These are phyloP conservation scores for Nothura maculosa DNA, from an alignment of 2,797 vertebrate genomes.

Conservation along the genomic window DNA sequence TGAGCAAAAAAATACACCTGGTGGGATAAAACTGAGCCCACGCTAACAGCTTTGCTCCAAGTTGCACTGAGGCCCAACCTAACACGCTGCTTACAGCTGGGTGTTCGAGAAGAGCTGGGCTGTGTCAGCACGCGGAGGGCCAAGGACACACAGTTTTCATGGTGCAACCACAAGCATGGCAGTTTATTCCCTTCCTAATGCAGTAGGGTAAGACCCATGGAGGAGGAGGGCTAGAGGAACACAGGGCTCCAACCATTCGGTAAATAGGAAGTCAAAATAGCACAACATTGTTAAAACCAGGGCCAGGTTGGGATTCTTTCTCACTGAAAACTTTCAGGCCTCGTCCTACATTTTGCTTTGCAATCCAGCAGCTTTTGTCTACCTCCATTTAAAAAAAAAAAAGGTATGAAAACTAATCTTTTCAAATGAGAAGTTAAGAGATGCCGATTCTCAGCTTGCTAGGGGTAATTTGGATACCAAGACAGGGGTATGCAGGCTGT, in stretches of 20 bases:
- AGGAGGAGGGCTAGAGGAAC: background rate
- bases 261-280: background rate
- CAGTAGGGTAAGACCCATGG: fast-evolving
- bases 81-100: background rate
- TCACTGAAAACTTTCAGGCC: background rate
- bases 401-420: background rate
- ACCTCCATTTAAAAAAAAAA: background rate
- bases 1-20: fast-evolving
- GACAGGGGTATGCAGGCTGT: background rate
- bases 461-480: background rate
- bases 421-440: background rate
- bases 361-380: background rate
- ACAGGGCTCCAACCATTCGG: background rate
- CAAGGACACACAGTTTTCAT: background rate
- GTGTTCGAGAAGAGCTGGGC: background rate
- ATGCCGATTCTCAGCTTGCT: background rate
- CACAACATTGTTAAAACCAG: background rate
- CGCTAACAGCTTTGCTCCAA: background rate
- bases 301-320: background rate
- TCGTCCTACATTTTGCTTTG: background rate
- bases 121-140: background rate
- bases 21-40: background rate
- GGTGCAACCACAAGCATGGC: background rate
- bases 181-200: background rate
- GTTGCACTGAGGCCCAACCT: background rate